Conservation (phyloP, 2,888 invertebrate genomes). For the Helleia helle region DNA sequence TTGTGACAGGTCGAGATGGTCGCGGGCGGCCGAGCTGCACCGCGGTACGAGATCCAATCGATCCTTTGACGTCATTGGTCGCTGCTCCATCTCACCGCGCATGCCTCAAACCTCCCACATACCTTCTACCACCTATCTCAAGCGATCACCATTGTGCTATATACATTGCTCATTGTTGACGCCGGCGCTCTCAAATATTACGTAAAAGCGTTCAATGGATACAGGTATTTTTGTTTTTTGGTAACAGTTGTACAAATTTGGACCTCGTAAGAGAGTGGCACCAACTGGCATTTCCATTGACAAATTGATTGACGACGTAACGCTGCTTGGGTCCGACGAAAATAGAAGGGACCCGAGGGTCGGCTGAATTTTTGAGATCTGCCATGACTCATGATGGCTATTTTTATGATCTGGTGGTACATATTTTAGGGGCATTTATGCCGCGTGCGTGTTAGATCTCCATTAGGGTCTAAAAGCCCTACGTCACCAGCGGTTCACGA, state of each 20-base stretch:
- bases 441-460: slow-evolving; percentile 1
- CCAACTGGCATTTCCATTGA: slow-evolving; percentile 43
- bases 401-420: slow-evolving; percentile 1
- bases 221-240: neutral
- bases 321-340: slow-evolving; percentile 14
- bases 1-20: slow-evolving; percentile 35
- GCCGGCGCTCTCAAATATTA: neutral
- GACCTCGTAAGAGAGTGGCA: slow-evolving; percentile 27
- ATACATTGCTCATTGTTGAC: slow-evolving; percentile 25
- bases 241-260: slow-evolving; percentile 16
- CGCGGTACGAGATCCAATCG: slow-evolving; percentile 38
- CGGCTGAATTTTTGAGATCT: slow-evolving; percentile 1
- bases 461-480: slow-evolving; percentile 7
- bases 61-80: slow-evolving; percentile 59
- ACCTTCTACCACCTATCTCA: slow-evolving; percentile 11
- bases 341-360: neutral
- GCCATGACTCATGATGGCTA: neutral
- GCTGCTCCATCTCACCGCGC: slow-evolving; percentile 25
- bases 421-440: neutral
- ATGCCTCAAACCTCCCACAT: slow-evolving; percentile 26
- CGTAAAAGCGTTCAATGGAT: slow-evolving; percentile 7
- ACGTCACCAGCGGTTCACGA: neutral
- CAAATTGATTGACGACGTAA: slow-evolving; percentile 54
- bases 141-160: neutral
- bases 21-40: slow-evolving; percentile 22